A percentile compares a stretch with the other conserved stretches of the same genome.
These are phyloP conservation scores for Anneissia japonica DNA, from an alignment of 35 echinoderm and acorn worm genomes.

Conservation along the genomic window DNA sequence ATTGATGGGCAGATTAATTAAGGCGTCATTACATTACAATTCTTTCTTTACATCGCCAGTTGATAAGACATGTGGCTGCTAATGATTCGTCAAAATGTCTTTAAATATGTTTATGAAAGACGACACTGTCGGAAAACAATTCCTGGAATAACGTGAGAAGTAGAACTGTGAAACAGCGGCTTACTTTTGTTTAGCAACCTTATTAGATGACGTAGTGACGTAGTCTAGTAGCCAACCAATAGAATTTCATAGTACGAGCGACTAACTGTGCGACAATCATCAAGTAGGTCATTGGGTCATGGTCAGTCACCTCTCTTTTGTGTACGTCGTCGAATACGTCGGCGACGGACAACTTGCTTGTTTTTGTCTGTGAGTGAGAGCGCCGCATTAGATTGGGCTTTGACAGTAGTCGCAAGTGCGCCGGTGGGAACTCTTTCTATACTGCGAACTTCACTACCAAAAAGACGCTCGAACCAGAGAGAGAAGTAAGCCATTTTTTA, in stretches of 20 bases:
- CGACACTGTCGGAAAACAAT: no score
- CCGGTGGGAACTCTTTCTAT: neutral
- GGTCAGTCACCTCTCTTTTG: neutral
- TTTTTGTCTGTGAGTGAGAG: neutral
- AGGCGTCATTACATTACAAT: no score
- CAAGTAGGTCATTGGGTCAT: neutral
- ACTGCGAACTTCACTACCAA: neutral
- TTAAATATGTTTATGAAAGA: no score
- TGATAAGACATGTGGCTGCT: no score
- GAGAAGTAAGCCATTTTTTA: neutral
- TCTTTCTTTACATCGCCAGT: no score
- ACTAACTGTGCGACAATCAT: neutral
- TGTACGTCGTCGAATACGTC: neutral
- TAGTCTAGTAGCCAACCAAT: neutral
- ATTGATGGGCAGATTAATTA: no score
- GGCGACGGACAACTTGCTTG: neutral
- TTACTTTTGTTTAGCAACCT: neutral
- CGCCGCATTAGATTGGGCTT: neutral
- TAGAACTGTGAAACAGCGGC: neutral
- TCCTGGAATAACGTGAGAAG: neutral
- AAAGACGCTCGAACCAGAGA: neutral
- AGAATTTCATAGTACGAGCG: neutral
- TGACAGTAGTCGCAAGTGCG: neutral
- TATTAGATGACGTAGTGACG: neutral
- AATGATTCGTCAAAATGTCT: no score